Evolutionary conservation across 2,113 vertebrate species (phyloP).

Genomic region (Charadrius vociferus): DNA sequence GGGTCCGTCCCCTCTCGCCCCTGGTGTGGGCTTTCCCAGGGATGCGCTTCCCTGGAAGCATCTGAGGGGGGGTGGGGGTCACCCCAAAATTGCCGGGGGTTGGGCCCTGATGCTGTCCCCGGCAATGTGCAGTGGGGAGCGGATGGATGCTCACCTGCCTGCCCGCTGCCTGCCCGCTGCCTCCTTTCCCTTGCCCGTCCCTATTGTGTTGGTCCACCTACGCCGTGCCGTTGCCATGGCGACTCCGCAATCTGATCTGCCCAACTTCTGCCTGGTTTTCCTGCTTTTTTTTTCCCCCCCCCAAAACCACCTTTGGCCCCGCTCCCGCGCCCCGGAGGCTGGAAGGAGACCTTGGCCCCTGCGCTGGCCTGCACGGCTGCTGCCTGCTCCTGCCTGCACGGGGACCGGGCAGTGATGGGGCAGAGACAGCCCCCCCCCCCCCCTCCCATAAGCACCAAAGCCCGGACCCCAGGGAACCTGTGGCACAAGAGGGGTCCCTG

Average conservation of each 20-base stretch:
- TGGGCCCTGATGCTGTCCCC: too few species aligned
- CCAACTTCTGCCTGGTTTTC: neutral
- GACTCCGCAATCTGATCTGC: conserved; percentile 43
- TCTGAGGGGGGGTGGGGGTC: neutral
- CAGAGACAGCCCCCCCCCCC: fast-evolving
- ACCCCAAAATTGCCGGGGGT: neutral
- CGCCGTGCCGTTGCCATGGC: conserved; percentile 49
- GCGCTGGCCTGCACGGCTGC: neutral
- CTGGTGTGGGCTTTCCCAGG: neutral
- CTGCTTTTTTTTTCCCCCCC: neutral
- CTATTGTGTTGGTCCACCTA: conserved; percentile 23
- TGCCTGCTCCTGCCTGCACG: too few species aligned
- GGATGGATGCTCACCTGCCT: neutral
- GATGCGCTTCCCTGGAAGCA: neutral
- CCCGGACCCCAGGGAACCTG: fast-evolving
- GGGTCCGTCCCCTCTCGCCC: fast-evolving
- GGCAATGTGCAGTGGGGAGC: neutral
- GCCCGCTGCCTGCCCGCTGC: neutral
- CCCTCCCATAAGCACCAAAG: fast-evolving
- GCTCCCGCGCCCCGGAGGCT: neutral
- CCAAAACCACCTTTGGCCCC: neutral
- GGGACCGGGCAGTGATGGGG: fast-evolving
- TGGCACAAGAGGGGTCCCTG: neutral
- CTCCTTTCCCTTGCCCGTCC: neutral
- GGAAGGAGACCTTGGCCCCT: neutral